A percentile compares a stretch with the other conserved stretches of the same genome.
Evolutionary conservation across 2,888 invertebrate species (phyloP).

Genomic region (Acanthoscelides obtectus): DNA sequence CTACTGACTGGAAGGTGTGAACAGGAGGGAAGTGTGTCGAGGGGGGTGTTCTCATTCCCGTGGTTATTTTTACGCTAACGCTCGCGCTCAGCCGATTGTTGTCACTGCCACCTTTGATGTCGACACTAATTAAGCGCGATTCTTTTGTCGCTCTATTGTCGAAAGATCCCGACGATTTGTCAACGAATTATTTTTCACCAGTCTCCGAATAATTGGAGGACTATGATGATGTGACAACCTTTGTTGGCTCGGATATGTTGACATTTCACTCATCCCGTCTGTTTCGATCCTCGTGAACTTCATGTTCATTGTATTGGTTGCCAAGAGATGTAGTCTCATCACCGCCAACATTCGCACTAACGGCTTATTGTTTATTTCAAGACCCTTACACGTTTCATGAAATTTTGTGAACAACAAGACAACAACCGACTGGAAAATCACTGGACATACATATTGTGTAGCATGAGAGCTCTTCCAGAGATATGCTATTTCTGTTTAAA

Average conservation of each 20-base stretch:
- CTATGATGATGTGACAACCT: not conserved
- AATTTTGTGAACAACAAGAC: too few relatives aligned
- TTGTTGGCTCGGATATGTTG: not conserved
- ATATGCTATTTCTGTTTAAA: too few relatives aligned
- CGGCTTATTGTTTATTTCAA: too few relatives aligned
- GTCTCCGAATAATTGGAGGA: not conserved
- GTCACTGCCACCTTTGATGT: not conserved
- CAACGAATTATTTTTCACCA: not conserved
- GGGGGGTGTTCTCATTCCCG: not conserved
- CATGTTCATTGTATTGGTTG: not conserved
- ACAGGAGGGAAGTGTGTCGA: not conserved
- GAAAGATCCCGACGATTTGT: not conserved
- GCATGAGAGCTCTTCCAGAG: too few relatives aligned
- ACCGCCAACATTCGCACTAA: too few relatives aligned
- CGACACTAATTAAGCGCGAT: not conserved
- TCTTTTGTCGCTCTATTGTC: not conserved
- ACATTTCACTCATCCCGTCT: not conserved
- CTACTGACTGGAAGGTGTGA: not conserved
- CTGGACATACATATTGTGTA: too few relatives aligned
- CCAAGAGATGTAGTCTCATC: not conserved
- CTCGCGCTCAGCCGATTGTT: not conserved
- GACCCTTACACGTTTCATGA: too few relatives aligned
- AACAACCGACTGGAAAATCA: too few relatives aligned
- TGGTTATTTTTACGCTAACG: not conserved
- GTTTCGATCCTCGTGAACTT: not conserved